Base-by-base conservation (phyloP, 2,888 invertebrate genomes). In the Augochlorella aurata region DNA sequence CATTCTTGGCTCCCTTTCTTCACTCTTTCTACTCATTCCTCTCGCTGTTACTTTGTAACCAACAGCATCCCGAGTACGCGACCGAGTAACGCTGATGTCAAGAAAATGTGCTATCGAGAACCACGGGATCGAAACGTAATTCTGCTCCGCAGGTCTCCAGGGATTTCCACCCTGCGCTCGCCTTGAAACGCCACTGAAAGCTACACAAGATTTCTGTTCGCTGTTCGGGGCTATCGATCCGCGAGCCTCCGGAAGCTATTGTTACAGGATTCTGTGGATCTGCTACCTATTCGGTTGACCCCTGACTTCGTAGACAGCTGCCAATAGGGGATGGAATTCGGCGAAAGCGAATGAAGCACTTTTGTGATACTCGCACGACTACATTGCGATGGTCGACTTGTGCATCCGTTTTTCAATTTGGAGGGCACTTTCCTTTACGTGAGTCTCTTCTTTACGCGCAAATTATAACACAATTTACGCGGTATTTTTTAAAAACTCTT, bases 111-210 rank as follows among this genome's bases (percentile, higher is more conserved):
- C 71, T 70, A 84, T 66, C 81, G 38, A 67, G 67, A 74, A 82
- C 77, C 75, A 77, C 80, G 71, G 77, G 79, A 85, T 86, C 80
- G 79, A 80, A 80, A 74, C 45, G 77, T 77, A 74, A 86, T 85
- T 81, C 83, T 52, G 61, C 73, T 66, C 49, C 49, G 72, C 3
- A 71, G 70, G 66, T 85, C 85, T 58, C 76, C 38, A 24, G 74
- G 68, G 77, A 71, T 73, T 72, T 63, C 67, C n/a, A 24, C 16
- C 49, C 66, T 54, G 10, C 24, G 16, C 68, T 50, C 50, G 8
- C 21, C 44, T 58, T 38, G 68, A 61, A 49, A 14, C 61, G 24
- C 21, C 65, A 18, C 24, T 61, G 77, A 72, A 61, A 70, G 38
- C 74, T 7, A 21, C n/a, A 45, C 61, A n/a, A 63, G 50, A 77